Base-by-base conservation (phyloP, 2,888 invertebrate species). In the Polymixis flavicincta region DNA sequence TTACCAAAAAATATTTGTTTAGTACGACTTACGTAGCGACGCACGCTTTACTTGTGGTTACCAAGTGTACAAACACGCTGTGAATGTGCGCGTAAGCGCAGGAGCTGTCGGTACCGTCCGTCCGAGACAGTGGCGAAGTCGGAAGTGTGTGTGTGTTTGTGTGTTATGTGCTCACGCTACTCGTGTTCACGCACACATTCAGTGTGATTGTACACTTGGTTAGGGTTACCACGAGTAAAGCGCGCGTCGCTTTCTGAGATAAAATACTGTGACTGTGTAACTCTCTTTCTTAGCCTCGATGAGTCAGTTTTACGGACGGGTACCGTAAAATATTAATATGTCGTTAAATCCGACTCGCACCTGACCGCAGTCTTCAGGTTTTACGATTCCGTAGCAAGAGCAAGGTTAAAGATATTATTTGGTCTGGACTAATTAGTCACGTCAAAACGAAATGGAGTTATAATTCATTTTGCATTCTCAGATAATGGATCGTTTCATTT, bases 351-450 rank as follows among this genome's bases (percentile, higher is more conserved):
- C 76, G 48, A 79, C 65, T 86, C 86, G 65, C 54, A 19, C 87
- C 83, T 87, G 79, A 59, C 85, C 78, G 63, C 61, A 85, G 84
- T 84, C 85, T 84, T 82, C 75, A 74, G 72, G 72, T 88, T 90
- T 90, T 82, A 87, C 82, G 87, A 90, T 88, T 89, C 89, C 86
- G 81, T 86, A 86, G 90, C 90, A 90, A 91, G 90, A 85, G 90
- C 92, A 91, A 92, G 90, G 92, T 92, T 90, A 91, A 91, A 93
- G 78, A 91, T 90, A 92, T 92, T 89, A 88, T 90, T 88, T 90
- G 88, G 90, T 89, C 89, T 89, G 90, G 88, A 91, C 91, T 94
- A 92, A 95, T 95, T 95, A 94, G 92, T 95, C 94, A 95, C 92
- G 94, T 94, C 94, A 92, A 89, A 89, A 89, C 89, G 76, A 89